A percentile compares a stretch with the other conserved stretches of the same genome.
Evolutionary conservation across 2,113 vertebrate genomes (phyloP).

Genomic region (Microcebus griseorufus): DNA sequence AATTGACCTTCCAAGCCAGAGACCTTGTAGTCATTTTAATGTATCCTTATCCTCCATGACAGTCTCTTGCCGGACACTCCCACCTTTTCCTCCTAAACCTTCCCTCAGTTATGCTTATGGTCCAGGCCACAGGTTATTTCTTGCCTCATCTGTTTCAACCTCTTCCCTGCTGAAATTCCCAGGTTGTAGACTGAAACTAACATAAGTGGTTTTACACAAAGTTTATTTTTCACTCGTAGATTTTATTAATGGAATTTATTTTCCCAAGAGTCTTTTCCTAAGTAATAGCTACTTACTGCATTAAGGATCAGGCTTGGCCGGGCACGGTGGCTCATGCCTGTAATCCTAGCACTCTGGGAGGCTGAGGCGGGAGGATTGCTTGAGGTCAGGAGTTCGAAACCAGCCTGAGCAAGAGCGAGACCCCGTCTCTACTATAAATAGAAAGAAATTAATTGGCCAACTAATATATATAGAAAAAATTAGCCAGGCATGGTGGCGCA

Average conservation of each 20-base stretch:
- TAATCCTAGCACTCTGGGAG: too few species aligned
- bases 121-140: not conserved
- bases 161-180: not conserved
- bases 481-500: too few species aligned
- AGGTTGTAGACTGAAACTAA: not conserved
- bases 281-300: not conserved
- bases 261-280: not conserved
- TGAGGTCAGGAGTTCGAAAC: too few species aligned
- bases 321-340: too few species aligned
- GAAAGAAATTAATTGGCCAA: too few species aligned
- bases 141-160: not conserved
- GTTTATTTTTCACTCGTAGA: constrained; percentile 39
- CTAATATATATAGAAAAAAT: too few species aligned
- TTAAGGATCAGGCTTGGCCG: not conserved
- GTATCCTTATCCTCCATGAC: not conserved
- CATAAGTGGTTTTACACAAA: constrained; percentile 22
- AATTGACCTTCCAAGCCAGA: not conserved
- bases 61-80: not conserved
- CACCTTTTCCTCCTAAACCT: not conserved
- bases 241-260: constrained; percentile 49
- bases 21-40: not conserved
- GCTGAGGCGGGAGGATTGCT: too few species aligned
- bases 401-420: too few species aligned
- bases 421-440: too few species aligned
- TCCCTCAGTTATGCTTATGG: not conserved